These are phyloP conservation scores for Petrophora chlorosata DNA, from an alignment of 2,888 invertebrate species.

Conservation along the genomic window DNA sequence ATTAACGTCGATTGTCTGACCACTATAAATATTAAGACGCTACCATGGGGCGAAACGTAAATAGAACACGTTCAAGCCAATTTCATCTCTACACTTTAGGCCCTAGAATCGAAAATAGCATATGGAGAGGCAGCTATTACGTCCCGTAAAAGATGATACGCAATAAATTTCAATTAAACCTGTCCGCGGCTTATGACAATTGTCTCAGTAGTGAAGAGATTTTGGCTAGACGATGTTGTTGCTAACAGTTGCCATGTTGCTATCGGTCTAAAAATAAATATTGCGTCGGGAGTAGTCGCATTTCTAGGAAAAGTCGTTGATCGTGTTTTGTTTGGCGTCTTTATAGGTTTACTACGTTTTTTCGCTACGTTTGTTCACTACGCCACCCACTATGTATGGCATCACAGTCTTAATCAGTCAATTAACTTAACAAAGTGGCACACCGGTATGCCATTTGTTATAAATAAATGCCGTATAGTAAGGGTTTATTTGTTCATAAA, in stretches of 20 bases:
- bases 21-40: constrained; percentile 62
- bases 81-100: constrained; percentile 35
- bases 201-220: constrained; percentile 61
- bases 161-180: constrained; percentile 81
- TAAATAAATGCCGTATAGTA: no score
- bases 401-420: no score
- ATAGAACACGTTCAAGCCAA: constrained; percentile 35
- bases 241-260: constrained; percentile 18
- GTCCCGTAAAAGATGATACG: constrained; percentile 64
- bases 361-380: no score
- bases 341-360: background rate
- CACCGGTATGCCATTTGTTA: no score
- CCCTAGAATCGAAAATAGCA: constrained; percentile 47
- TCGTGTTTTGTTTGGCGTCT: background rate
- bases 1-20: constrained; percentile 37
- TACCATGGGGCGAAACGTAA: constrained; percentile 43
- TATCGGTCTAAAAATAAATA: constrained; percentile 20
- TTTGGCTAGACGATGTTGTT: constrained; percentile 59
- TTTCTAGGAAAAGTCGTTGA: constrained; percentile 9
- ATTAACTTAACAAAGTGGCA: no score
- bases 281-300: constrained; percentile 2
- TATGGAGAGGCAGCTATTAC: constrained; percentile 39
- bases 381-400: no score
- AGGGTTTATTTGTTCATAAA: no score
- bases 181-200: constrained; percentile 69